Percentiles rank a stretch among this genome's conserved stretches.
Conservation (phyloP, 2,888 invertebrate genomes). For the Drosophila barbarae region DNA sequence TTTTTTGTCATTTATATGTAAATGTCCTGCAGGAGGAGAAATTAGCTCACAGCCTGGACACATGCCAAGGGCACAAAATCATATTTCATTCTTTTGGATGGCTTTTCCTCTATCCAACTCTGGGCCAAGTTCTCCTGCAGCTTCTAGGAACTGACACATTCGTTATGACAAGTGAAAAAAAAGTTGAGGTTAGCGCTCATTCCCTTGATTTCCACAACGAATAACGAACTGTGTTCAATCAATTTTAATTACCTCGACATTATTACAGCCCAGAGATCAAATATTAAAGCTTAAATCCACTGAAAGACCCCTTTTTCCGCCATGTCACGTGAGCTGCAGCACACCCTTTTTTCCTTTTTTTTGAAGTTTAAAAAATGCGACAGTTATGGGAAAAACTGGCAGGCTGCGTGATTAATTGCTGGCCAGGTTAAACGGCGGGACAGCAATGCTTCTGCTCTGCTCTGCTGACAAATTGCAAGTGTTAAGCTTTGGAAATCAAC, state of each 20-base stretch:
- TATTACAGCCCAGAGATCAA: slow-evolving; percentile 61
- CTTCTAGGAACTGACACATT: slow-evolving; percentile 36
- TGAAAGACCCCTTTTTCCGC: slow-evolving; percentile 9
- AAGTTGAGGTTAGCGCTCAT: slow-evolving; percentile 28
- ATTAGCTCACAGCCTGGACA: slow-evolving; percentile 42
- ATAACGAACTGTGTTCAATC: slow-evolving; percentile 57
- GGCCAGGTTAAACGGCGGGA: slow-evolving; percentile 42
- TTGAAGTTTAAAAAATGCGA: slow-evolving; percentile 16
- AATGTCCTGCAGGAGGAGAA: slow-evolving; percentile 45
- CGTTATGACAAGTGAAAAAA: slow-evolving; percentile 53
- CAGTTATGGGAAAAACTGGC: slow-evolving; percentile 37
- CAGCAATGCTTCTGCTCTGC: slow-evolving; percentile 38
- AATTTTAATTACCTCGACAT: slow-evolving; percentile 53
- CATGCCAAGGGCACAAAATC: slow-evolving; percentile 45
- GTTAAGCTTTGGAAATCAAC: slow-evolving; percentile 61
- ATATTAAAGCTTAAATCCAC: slow-evolving; percentile 53
- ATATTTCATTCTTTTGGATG: slow-evolving; percentile 54
- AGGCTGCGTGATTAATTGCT: slow-evolving; percentile 57
- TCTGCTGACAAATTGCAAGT: slow-evolving; percentile 68
- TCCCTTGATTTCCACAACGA: neutral
- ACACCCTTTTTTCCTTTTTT: neutral
- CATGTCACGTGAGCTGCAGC: slow-evolving; percentile 46
- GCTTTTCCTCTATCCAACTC: slow-evolving; percentile 28
- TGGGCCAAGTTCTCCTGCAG: slow-evolving; percentile 34
- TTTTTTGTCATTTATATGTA: slow-evolving; percentile 67